Base-by-base conservation (phyloP, 2,113 vertebrate species). In the Maccullochella peelii region DNA sequence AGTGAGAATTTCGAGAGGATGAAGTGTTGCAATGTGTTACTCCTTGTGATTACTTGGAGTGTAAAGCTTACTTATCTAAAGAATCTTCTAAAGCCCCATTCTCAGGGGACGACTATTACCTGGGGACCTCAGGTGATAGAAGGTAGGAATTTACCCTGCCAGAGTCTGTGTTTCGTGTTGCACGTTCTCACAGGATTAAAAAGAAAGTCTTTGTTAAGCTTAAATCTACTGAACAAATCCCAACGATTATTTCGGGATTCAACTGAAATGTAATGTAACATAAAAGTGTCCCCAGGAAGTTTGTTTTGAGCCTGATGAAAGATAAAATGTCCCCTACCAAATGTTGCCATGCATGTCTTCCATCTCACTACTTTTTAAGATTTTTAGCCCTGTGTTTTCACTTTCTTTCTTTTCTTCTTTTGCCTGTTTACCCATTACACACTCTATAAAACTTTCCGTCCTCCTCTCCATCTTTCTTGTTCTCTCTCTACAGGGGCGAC, bases 401-500 rank as follows among this genome's bases (percentile, higher is more conserved):
- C n/a, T 42, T 62, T 33, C 5, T 8, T 55, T 54, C 3, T 61
- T 50, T 33, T 16, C 42, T 61, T n/a, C 15, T 44, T 50, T 62
- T 14, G 55, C 25, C 44, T 70, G 50, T 49, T 71, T 70, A 61
- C 82, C 78, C 73, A 30, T 30, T 55, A 30, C 55, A 83, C 25
- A 54, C 77, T 52, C 21, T 21, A n/a, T 83, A 25, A 42, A 76
- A 79, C 80, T 73, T 73, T 44, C 55, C 38, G 2, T 61, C 58
- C 44, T 36, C 44, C 11, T 50, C 57, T 12, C 42, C n/a, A 9
- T 72, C 68, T 65, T 15, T 54, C 38, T 63, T 30, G 49, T 30
- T 61, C 49, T 54, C 49, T 61, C 83, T 74, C 86, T 49, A 52
- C 63, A 62, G 88, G 84, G 84, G 73, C 42, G 58, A 61, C 54